A percentile compares a stretch with the other conserved stretches of the same genome.
These are phyloP conservation scores for Aplochiton taeniatus DNA, from an alignment of 2,797 vertebrate species.

Conservation along the genomic window DNA sequence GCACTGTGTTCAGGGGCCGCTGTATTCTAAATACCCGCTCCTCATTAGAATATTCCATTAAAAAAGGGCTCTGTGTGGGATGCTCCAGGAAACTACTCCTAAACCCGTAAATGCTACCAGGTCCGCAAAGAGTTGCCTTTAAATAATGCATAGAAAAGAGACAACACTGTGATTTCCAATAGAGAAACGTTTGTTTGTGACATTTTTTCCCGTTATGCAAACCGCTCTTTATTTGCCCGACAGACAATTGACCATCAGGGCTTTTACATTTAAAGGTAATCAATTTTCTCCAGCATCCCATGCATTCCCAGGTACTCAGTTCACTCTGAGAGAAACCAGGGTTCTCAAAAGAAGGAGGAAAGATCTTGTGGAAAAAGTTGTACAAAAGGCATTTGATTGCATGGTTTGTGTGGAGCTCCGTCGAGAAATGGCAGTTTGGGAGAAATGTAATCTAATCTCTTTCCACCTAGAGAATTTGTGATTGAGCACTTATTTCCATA, in stretches of 20 bases:
- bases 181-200: constrained; percentile 29
- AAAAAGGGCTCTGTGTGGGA: constrained; percentile 18
- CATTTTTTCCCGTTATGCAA: constrained; percentile 14
- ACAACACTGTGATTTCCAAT: constrained; percentile 31
- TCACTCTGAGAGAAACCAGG: too few relatives aligned
- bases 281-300: background rate
- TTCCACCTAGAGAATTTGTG: constrained; percentile 5
- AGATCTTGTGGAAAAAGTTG: background rate
- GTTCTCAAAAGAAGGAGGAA: too few relatives aligned
- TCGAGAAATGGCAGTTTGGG: background rate
- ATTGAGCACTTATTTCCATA: background rate
- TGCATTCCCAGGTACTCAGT: background rate
- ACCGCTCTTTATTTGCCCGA: constrained; percentile 8
- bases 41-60: constrained; percentile 48
- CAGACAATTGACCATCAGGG: too few relatives aligned
- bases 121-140: constrained; percentile 23
- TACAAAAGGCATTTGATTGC: background rate
- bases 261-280: background rate
- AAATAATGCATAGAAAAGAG: constrained; percentile 46
- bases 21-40: constrained; percentile 45
- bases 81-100: constrained; percentile 7
- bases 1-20: constrained; percentile 23
- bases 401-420: background rate
- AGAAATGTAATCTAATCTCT: constrained; percentile 13
- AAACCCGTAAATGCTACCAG: constrained; percentile 23